These are phyloP conservation scores for Potorous gilbertii DNA, from an alignment of 2,797 vertebrate species.

Conservation along the genomic window DNA sequence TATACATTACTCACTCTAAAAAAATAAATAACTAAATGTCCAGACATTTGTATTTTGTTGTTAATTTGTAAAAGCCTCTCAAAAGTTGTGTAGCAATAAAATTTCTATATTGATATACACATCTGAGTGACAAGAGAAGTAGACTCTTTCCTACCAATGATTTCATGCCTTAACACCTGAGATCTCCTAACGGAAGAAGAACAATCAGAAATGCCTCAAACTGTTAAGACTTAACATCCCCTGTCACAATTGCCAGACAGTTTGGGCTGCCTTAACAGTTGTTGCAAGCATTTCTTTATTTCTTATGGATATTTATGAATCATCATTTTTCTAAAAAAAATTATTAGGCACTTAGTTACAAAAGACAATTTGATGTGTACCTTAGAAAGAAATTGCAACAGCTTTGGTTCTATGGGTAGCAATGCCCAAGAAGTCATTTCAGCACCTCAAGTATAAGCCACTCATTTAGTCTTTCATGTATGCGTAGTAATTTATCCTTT, in stretches of 20 bases:
- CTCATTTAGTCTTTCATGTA: neutral
- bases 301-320: conserved; percentile 35
- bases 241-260: conserved; percentile 20
- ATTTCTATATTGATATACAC: conserved; percentile 5
- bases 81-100: conserved; percentile 6
- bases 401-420: conserved; percentile 23
- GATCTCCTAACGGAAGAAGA: conserved; percentile 14
- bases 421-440: neutral
- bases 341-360: conserved; percentile 1
- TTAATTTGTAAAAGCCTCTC: conserved; percentile 1
- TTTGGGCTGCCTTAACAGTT: conserved; percentile 19
- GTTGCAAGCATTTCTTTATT: conserved; percentile 32
- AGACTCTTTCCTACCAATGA: neutral
- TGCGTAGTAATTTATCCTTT: conserved; percentile 16
- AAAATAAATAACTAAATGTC: conserved; percentile 2
- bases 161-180: conserved; percentile 12
- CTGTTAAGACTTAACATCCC: conserved; percentile 14
- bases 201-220: conserved; percentile 46
- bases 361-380: neutral
- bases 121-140: neutral
- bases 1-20: conserved; percentile 26
- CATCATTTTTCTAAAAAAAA: conserved; percentile 9
- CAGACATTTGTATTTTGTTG: conserved; percentile 21
- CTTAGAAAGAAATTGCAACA: conserved; percentile 1
- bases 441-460: neutral